These are phyloP conservation scores for Periparus ater DNA, from an alignment of 2,797 vertebrate genomes.

Conservation along the genomic window DNA sequence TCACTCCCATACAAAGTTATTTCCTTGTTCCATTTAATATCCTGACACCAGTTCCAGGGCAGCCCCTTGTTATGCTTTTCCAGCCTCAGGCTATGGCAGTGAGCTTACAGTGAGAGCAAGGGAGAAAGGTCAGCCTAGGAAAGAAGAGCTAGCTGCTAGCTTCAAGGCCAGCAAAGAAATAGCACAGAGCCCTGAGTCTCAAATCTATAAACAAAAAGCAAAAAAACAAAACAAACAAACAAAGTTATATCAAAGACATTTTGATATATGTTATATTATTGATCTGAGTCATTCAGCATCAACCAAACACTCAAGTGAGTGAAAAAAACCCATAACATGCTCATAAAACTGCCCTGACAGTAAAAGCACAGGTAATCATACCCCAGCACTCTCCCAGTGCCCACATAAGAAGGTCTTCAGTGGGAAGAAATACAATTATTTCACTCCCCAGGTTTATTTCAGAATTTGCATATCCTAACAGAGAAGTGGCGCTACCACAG, in stretches of 20 bases:
- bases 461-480: not conserved
- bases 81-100: not conserved
- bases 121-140: not conserved
- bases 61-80: not conserved
- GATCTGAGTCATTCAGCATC: not conserved
- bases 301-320: not conserved
- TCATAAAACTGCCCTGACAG: not conserved
- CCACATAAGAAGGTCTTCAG: not conserved
- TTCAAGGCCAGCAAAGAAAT: not conserved
- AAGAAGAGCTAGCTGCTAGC: not conserved
- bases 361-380: not conserved
- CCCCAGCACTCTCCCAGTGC: not conserved
- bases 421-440: not conserved
- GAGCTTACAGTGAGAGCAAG: not conserved
- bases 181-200: not conserved
- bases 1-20: not conserved
- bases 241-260: not conserved
- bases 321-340: not conserved
- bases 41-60: slow-evolving; percentile 9
- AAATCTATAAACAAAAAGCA: not conserved
- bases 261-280: not conserved
- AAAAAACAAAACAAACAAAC: not conserved
- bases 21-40: not conserved
- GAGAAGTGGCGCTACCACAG: not conserved
- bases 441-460: not conserved